These are phyloP conservation scores for Junonia oenone DNA, from an alignment of 2,888 invertebrate species.

Conservation along the genomic window DNA sequence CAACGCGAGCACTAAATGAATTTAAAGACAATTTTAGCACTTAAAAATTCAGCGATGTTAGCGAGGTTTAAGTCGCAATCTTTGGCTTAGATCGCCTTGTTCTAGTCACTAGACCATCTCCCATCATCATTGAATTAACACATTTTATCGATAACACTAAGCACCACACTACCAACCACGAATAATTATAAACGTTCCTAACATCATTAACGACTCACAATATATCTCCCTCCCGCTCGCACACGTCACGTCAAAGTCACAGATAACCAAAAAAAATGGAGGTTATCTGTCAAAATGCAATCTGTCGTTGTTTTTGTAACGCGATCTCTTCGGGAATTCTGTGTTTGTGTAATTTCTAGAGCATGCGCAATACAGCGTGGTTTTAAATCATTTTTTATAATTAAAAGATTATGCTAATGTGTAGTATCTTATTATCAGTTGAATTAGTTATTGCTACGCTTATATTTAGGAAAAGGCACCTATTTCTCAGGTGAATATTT, in stretches of 20 bases:
- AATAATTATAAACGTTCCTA: constrained; percentile 42
- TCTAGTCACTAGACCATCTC: no score
- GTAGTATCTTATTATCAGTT: no score
- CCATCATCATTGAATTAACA: background rate
- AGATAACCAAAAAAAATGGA: no score
- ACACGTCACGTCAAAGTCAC: constrained; percentile 24
- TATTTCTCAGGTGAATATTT: no score
- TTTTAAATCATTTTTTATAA: background rate
- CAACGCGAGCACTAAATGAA: no score
- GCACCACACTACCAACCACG: constrained; percentile 16
- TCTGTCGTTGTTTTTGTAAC: constrained; percentile 47
- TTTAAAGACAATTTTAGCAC: no score
- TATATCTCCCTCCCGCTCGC: constrained; percentile 30
- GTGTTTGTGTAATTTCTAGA: constrained; percentile 22
- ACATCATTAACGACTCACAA: constrained; percentile 51
- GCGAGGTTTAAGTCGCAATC: no score
- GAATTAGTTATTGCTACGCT: no score
- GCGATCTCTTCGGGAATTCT: constrained; percentile 38
- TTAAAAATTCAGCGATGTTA: no score
- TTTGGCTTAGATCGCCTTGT: no score
- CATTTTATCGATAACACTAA: background rate
- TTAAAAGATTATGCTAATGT: background rate
- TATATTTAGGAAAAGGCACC: no score
- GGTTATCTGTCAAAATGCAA: no score
- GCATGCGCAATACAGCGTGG: constrained; percentile 16